These are phyloP conservation scores for Drosophila ironensis DNA, from an alignment of 1,140 invertebrate genomes.

Conservation along the genomic window DNA sequence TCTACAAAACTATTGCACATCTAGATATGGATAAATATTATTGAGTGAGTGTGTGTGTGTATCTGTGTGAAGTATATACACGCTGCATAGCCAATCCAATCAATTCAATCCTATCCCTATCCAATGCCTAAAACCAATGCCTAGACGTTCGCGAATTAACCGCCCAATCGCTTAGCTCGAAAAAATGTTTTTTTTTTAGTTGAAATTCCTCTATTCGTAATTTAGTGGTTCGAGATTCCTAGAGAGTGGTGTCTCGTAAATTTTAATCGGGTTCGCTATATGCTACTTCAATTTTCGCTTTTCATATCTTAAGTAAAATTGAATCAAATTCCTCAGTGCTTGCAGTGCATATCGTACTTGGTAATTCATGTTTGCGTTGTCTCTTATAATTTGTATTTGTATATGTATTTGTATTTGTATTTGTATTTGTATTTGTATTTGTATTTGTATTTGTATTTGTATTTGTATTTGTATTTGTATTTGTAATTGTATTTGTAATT, in stretches of 20 bases:
- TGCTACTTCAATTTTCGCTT: conserved; percentile 70
- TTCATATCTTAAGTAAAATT: conserved; percentile 80
- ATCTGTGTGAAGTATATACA: conserved; percentile 12
- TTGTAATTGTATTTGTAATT: no score
- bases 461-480: no score
- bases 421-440: no score
- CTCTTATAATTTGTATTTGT: conserved; percentile 19
- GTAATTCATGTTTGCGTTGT: conserved; percentile 39
- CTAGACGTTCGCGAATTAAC: no score
- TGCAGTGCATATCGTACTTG: conserved; percentile 80
- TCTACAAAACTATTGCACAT: conserved; percentile 19
- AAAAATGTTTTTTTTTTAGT: conserved; percentile 39
- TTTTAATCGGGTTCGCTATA: no score
- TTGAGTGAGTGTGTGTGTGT: conserved; percentile 2
- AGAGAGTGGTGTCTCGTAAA: no score
- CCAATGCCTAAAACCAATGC: conserved; percentile 16
- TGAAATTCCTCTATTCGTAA: conserved; percentile 1
- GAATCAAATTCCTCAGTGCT: conserved; percentile 82
- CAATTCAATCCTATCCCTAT: no score
- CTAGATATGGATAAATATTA: conserved; percentile 10
- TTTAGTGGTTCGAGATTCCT: conserved; percentile 10
- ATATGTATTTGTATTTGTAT: no score
- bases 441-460: no score
- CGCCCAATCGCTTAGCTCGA: conserved; percentile 16
- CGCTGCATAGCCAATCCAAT: conserved; percentile 40